Evolutionary conservation across 2,113 vertebrate species (phyloP).

Genomic region (Carollia perspicillata): DNA sequence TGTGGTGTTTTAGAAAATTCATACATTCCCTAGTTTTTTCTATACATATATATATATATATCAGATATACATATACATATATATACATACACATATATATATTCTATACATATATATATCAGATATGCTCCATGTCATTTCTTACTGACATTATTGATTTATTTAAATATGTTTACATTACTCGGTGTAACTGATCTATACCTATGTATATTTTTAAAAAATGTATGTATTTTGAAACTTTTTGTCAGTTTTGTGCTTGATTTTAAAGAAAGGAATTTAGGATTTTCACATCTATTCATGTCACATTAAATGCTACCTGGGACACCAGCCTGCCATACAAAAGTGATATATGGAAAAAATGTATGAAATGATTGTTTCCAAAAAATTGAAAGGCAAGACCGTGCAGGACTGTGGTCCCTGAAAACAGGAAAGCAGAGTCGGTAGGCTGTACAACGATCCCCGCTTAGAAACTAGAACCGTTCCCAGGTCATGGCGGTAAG

Average conservation of each 20-base stretch:
- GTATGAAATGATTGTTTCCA: neutral
- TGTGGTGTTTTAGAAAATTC: neutral
- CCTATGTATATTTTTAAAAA: neutral
- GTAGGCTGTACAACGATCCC: rapidly evolving
- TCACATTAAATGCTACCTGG: neutral
- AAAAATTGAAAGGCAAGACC: neutral
- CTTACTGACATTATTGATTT: neutral
- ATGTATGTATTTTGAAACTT: neutral
- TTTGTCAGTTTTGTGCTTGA: neutral
- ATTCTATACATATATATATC: no score
- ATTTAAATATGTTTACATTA: neutral
- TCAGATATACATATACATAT: no score
- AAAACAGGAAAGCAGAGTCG: neutral
- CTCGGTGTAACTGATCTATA: neutral
- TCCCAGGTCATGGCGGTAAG: neutral
- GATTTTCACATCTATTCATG: neutral
- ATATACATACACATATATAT: no score
- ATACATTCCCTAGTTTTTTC: neutral
- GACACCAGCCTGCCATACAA: neutral
- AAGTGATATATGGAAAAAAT: neutral
- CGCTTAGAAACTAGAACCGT: no score
- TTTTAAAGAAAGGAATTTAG: neutral
- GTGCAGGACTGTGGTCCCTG: neutral
- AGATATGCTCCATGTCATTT: neutral
- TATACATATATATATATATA: neutral